Evolutionary conservation across 2,888 invertebrate species (phyloP), one percentile per base, ranked within the genome.

Genomic region (Leucania comma): DNA sequence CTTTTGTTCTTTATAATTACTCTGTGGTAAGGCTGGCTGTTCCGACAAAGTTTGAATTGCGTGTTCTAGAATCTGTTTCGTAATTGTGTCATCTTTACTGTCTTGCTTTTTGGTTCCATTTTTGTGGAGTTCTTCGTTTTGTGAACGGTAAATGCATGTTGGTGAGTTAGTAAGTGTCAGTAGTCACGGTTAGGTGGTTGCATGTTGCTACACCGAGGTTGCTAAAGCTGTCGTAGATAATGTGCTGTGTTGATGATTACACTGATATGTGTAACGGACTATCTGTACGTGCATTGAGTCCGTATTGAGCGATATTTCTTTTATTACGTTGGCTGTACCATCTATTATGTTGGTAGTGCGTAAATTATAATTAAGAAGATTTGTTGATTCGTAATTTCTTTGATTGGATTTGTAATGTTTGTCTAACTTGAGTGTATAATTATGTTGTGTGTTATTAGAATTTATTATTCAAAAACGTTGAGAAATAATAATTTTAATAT

Each of bases 191-290:
- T 89, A 88, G 92, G 78, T 82, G 84, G 82, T 79, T 86, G 89
- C 86, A 82, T 84, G 89, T 94, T 94, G 92, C 94, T 90, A 90
- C 94, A 95, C 86, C 87, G 86, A 90, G 90, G 93, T 94, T 94
- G 94, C 94, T 91, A 93, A 90, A 93, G 93, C 91, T 93, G 93
- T 93, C 93, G 93, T 90, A 89, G 91, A 88, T 90, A 91, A 90
- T 90, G 87, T 85, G 87, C 84, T 87, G 87, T 86, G 76, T 84
- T 87, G 91, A 90, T 91, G 90, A 89, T 91, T 91, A 91, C 90
- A 85, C 89, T 87, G 92, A 91, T 92, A 92, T 90, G 92, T 92
- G 91, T 93, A 94, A 94, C 93, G 93, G 93, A 87, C 89, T 90
- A 89, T 90, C 89, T 90, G 90, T 87, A 91, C 92, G 91, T 91